A percentile compares a stretch with the other conserved stretches of the same genome.
These are phyloP conservation scores for Melanotaenia pygmaea DNA, from an alignment of 2,797 vertebrate species.

Conservation along the genomic window DNA sequence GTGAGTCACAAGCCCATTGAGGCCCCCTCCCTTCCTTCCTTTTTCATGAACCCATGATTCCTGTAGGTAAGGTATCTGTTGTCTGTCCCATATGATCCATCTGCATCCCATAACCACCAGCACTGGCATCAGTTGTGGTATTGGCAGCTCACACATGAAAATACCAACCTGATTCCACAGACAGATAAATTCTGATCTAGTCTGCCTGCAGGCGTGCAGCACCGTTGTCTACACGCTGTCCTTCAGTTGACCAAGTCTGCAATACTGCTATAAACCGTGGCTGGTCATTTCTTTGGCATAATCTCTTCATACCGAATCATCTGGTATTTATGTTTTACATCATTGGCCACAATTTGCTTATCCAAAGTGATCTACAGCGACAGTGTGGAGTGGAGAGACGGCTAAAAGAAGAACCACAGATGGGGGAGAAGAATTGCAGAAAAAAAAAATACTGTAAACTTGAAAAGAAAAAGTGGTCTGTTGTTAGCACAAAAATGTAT, in stretches of 20 bases:
- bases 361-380: constrained; percentile 33
- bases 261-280: constrained; percentile 31
- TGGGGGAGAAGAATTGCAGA: constrained; percentile 27
- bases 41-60: constrained; percentile 51
- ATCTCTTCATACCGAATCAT: constrained; percentile 46
- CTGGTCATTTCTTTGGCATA: constrained; percentile 32
- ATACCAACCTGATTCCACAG: constrained; percentile 39
- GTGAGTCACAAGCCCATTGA: constrained; percentile 64
- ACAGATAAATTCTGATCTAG: constrained; percentile 55
- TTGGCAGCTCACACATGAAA: constrained; percentile 53
- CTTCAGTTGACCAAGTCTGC: constrained; percentile 63
- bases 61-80: constrained; percentile 61
- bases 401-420: constrained; percentile 32
- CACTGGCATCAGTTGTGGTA: constrained; percentile 50
- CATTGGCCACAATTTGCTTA: constrained; percentile 33
- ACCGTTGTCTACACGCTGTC: constrained; percentile 61
- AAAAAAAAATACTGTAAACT: constrained; percentile 27
- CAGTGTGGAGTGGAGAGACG: constrained; percentile 12
- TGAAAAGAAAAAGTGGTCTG: constrained; percentile 27
- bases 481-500: constrained; percentile 37
- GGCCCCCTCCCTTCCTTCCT: constrained; percentile 16
- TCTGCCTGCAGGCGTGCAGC: constrained; percentile 42
- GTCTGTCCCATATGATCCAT: constrained; percentile 46
- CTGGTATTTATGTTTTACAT: constrained; percentile 48
- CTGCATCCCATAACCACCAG: constrained; percentile 41